Evolutionary conservation across 2,113 vertebrate genomes (phyloP), one percentile per base, ranked within the genome.

Genomic region (Sula dactylatra): DNA sequence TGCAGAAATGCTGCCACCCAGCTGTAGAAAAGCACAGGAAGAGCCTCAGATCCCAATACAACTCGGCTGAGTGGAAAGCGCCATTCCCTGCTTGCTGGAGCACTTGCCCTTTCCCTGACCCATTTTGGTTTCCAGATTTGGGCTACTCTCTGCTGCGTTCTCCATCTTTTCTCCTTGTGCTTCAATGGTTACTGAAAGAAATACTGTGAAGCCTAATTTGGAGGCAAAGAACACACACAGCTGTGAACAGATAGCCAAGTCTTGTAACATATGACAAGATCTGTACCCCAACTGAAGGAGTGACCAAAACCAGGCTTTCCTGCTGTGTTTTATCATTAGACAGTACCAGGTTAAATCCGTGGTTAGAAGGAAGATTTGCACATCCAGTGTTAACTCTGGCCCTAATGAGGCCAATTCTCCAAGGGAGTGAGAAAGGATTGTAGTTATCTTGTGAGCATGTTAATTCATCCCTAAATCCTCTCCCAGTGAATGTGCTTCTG

Each of bases 1-100:
- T 94, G 96, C 88, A 95, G 95, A 95, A 92, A 92, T 90, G 86
- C 92, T 94, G 90, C 92, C 96, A 95, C 95, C 90, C 95, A 96
- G 95, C 88, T 95, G 91, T 18, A 71, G 59, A 47, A 92, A 64
- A 38, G 65, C 69, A 69, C 3, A 82, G 11, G 7, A 73, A 73
- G 54, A 82, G 34, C 34, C 42, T 83, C 55, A 50, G 52, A 26
- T 74, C 38, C 49, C 38, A 42, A 4, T 22, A 32, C 8, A 58
- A 34, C 47, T 56, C 84, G 24, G n/a, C 6, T 27, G 36, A 36
- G 44, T 11, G 19, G 17, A 16, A 88, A 61, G 47, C 34, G 11
- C 40, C 34, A 15, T 17, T 32, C 12, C 40, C 44, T 24, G 18
- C 67, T 42, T 52, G 22, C 66, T 52, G 31, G 4, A 69, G 22